A percentile compares a stretch with the other conserved stretches of the same genome.
These are phyloP conservation scores for Pollenia griseotomentosa DNA, from an alignment of 2,888 invertebrate species.

Conservation along the genomic window DNA sequence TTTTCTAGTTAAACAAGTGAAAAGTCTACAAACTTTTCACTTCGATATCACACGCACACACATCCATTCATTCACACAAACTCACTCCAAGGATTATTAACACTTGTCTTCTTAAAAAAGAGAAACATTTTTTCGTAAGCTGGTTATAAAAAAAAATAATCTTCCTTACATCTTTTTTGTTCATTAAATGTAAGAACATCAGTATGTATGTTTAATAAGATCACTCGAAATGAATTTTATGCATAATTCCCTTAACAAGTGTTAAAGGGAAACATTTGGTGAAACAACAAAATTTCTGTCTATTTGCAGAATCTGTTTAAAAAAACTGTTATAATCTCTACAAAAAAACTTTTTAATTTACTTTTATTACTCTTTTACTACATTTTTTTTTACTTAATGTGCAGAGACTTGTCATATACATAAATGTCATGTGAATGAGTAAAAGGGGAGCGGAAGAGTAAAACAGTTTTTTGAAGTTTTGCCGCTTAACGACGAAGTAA, in stretches of 20 bases:
- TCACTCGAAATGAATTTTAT: conserved; percentile 25
- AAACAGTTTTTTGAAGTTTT: neutral
- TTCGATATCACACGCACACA: conserved; percentile 3
- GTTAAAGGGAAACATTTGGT: neutral
- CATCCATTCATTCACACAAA: neutral
- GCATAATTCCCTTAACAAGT: conserved; percentile 30
- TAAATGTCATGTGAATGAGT: neutral
- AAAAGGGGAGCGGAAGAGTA: neutral
- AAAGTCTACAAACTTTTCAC: conserved; percentile 45
- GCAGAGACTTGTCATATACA: too few species aligned
- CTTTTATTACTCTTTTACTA: neutral
- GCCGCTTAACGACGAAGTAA: conserved; percentile 10
- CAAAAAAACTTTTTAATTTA: conserved; percentile 24
- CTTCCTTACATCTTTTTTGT: neutral
- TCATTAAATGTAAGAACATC: neutral
- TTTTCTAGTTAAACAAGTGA: neutral
- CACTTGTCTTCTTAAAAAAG: conserved; percentile 20
- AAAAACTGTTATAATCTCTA: conserved; percentile 1
- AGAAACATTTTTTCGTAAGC: neutral
- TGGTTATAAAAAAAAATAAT: neutral
- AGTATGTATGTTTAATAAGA: neutral
- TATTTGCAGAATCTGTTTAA: neutral
- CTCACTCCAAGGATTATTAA: neutral
- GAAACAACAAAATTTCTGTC: neutral
- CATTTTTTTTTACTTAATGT: neutral